phyloP scores from a whole-genome alignment of 2,113 vertebrate species.

The Andinoacara biseriatus region DNA sequence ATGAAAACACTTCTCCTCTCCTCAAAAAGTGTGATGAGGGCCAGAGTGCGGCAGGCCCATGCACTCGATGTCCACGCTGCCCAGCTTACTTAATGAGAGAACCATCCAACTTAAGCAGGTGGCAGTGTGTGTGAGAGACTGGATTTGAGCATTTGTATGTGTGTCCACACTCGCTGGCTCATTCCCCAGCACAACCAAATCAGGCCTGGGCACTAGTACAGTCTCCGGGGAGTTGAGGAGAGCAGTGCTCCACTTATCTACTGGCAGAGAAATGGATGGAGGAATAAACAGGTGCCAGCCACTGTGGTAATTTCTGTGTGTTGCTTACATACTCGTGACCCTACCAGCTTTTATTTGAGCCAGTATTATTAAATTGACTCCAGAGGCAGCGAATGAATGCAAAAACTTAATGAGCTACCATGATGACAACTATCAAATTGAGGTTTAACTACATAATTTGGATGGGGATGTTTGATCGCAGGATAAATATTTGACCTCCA shows the following conservation, averaged over 20 bases:
- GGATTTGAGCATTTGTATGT: constrained; percentile 21
- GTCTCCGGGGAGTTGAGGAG: constrained; percentile 41
- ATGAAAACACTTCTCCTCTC: neutral
- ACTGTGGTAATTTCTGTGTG: constrained; percentile 41
- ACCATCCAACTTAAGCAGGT: constrained; percentile 55
- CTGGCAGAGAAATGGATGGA: constrained; percentile 58
- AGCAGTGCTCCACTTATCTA: constrained; percentile 62
- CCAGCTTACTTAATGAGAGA: constrained; percentile 38
- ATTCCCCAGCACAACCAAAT: constrained; percentile 56
- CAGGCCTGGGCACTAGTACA: constrained; percentile 27
- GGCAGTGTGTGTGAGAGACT: constrained; percentile 22
- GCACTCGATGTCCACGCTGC: constrained; percentile 36
- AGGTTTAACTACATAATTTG: constrained; percentile 3
- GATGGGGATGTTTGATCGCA: constrained; percentile 5
- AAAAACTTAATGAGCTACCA: constrained; percentile 1
- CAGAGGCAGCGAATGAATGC: neutral
- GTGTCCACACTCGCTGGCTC: constrained; percentile 47
- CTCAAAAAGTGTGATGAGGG: neutral
- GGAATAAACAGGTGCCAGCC: constrained; percentile 51
- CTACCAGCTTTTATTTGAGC: constrained; percentile 2
- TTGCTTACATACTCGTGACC: constrained; percentile 7
- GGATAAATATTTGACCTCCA: constrained; percentile 8
- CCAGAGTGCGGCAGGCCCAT: constrained; percentile 15
- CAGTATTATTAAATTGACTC: constrained; percentile 21
- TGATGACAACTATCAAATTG: neutral